Evolutionary conservation across 2,888 invertebrate species (phyloP).

Genomic region (Germaria angustata): DNA sequence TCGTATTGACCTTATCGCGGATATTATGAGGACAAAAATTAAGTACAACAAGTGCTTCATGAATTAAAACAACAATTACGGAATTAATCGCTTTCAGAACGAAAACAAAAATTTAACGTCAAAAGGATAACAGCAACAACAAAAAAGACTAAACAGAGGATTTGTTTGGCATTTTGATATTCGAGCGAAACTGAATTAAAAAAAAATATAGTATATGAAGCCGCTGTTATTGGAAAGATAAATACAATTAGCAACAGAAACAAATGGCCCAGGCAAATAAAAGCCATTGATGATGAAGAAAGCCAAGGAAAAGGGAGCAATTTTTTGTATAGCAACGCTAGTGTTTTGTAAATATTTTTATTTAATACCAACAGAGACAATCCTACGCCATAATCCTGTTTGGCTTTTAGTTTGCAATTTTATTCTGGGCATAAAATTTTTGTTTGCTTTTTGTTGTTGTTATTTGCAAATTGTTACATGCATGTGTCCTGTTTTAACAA

Average conservation of each 20-base stretch:
- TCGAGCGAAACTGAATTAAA: conserved; percentile 1
- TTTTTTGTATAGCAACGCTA: not conserved
- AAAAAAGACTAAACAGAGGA: not conserved
- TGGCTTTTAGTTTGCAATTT: conserved; percentile 59
- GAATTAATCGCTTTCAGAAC: conserved; percentile 9
- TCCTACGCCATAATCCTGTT: conserved; percentile 51
- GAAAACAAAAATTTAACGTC: not conserved
- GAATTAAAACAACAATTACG: conserved; percentile 20
- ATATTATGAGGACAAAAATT: conserved; percentile 23
- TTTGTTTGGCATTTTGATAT: conserved; percentile 43
- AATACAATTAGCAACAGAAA: conserved; percentile 43
- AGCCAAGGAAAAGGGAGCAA: too few species aligned
- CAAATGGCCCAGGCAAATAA: conserved; percentile 13
- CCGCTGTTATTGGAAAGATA: conserved; percentile 34
- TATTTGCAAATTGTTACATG: conserved; percentile 57
- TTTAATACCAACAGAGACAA: conserved; percentile 21
- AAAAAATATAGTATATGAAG: conserved; percentile 7
- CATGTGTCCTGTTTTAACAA: conserved; percentile 55
- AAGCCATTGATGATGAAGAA: not conserved
- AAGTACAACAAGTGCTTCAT: conserved; percentile 19
- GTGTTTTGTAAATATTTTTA: conserved; percentile 46
- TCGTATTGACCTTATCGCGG: conserved; percentile 7
- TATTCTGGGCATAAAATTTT: conserved; percentile 16
- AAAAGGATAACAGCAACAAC: not conserved
- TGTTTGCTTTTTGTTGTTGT: conserved; percentile 2